Evolutionary conservation across 2,113 vertebrate species (phyloP).

Genomic region (Redunca redunca): DNA sequence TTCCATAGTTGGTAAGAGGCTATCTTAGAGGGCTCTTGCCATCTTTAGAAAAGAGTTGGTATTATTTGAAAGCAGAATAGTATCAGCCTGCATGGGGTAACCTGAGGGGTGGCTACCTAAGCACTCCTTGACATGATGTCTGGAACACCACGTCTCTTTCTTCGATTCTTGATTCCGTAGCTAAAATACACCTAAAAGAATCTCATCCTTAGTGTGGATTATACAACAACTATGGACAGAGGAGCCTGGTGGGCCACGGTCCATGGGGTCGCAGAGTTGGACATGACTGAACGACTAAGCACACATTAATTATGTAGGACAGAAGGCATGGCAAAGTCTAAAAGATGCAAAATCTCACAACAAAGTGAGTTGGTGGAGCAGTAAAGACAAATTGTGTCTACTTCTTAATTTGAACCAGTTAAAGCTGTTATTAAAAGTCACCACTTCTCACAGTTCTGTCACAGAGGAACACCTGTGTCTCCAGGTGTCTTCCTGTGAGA

Average conservation of each 20-base stretch:
- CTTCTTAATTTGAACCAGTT: not conserved
- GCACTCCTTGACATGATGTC: not conserved
- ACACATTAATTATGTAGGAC: not conserved
- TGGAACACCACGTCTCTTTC: not conserved
- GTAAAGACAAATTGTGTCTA: not conserved
- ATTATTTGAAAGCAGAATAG: not conserved
- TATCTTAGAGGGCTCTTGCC: not conserved
- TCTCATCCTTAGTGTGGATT: not conserved
- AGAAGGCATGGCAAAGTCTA: not conserved
- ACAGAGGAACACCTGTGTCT: not conserved
- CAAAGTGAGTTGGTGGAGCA: not conserved
- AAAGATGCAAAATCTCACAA: not conserved
- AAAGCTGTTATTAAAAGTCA: not conserved
- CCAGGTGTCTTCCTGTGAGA: not conserved
- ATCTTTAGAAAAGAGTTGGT: not conserved
- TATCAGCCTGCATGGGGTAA: not conserved
- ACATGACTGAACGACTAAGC: not conserved
- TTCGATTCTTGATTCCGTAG: not conserved
- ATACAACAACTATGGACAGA: not conserved
- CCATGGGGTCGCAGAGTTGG: not conserved
- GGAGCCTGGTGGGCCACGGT: not conserved
- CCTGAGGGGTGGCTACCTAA: not conserved
- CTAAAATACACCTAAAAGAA: not conserved
- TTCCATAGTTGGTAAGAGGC: not conserved
- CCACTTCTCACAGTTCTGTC: not conserved